Percentiles rank a stretch among this genome's conserved stretches.
Conservation (phyloP, 2,797 vertebrate genomes). For the Discoglossus pictus region DNA sequence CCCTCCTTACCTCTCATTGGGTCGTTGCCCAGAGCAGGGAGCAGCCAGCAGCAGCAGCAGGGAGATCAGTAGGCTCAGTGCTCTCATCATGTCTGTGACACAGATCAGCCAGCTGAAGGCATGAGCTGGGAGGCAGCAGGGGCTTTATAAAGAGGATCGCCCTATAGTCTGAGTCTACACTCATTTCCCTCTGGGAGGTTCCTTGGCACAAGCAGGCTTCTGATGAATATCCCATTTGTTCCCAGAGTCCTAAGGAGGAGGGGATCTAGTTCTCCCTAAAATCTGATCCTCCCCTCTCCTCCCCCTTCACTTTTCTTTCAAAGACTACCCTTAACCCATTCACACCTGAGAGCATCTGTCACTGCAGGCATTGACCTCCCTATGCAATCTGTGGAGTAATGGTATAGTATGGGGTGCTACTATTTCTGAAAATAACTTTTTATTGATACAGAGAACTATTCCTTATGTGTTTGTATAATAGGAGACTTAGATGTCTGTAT, state of each 20-base stretch:
- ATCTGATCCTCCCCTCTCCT: conserved; percentile 50
- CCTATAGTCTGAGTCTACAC: conserved; percentile 44
- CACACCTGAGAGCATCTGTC: conserved; percentile 28
- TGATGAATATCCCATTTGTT: conserved; percentile 86
- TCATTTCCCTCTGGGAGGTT: conserved; percentile 70
- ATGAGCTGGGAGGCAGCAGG: conserved; percentile 42
- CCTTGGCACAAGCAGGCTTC: conserved; percentile 66
- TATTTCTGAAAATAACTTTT: too few relatives aligned
- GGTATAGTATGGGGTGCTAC: too few relatives aligned
- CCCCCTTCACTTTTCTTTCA: conserved; percentile 52
- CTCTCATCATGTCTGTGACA: conserved; percentile 65
- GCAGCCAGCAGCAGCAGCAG: conserved; percentile 55
- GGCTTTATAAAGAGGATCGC: conserved; percentile 57
- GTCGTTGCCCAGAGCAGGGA: conserved; percentile 65
- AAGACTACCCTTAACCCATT: conserved; percentile 42
- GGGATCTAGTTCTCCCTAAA: conserved; percentile 57
- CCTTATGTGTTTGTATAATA: too few relatives aligned
- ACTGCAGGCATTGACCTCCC: background rate
- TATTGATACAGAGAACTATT: too few relatives aligned
- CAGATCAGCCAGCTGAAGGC: conserved; percentile 54
- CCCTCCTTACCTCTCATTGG: conserved; percentile 73
- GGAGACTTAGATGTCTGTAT: too few relatives aligned
- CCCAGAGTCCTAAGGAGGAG: conserved; percentile 67
- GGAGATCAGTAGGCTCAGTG: conserved; percentile 55
- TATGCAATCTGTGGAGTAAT: too few relatives aligned